phyloP scores from a whole-genome alignment of 2,888 invertebrate genomes.

The Hirtodrosophila alboralis region DNA sequence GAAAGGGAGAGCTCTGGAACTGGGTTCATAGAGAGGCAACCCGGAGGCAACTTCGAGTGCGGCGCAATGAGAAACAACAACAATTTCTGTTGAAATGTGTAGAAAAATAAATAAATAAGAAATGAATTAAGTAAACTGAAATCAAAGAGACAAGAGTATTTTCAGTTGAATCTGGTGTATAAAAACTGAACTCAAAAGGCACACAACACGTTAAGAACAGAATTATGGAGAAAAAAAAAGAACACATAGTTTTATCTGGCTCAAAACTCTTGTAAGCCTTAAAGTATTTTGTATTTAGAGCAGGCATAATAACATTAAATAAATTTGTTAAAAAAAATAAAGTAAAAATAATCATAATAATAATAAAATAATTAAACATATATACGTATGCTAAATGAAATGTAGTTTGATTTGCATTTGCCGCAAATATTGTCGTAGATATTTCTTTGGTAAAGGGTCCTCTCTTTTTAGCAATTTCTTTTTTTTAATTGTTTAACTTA shows the following conservation, averaged over 20 bases:
- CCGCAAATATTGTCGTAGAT: conserved; percentile 47
- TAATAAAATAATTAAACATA: conserved; percentile 13
- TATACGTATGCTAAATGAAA: conserved; percentile 51
- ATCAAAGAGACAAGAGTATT: conserved; percentile 50
- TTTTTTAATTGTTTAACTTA: conserved; percentile 43
- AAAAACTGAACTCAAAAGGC: conserved; percentile 61
- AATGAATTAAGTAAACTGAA: conserved; percentile 48
- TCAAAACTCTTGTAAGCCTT: conserved; percentile 21
- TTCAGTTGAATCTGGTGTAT: conserved; percentile 34
- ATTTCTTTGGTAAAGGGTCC: conserved; percentile 69
- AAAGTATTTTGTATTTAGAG: conserved; percentile 54
- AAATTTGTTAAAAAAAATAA: conserved; percentile 32
- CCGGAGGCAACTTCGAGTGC: conserved; percentile 57
- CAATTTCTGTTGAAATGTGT: conserved; percentile 75
- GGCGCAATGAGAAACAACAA: conserved; percentile 68
- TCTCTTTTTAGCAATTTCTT: conserved; percentile 64
- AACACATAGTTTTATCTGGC: conserved; percentile 51
- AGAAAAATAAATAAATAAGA: conserved; percentile 49
- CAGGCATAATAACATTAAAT: conserved; percentile 57
- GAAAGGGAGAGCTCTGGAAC: conserved; percentile 28
- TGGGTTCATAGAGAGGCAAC: conserved; percentile 16
- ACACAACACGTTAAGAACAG: conserved; percentile 58
- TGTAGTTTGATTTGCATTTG: conserved; percentile 38
- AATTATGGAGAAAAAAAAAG: conserved; percentile 31
- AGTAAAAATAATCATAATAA: conserved; percentile 9